Evolutionary conservation across 1,140 invertebrate species (phyloP).

Genomic region (Meloidogyne exigua): DNA sequence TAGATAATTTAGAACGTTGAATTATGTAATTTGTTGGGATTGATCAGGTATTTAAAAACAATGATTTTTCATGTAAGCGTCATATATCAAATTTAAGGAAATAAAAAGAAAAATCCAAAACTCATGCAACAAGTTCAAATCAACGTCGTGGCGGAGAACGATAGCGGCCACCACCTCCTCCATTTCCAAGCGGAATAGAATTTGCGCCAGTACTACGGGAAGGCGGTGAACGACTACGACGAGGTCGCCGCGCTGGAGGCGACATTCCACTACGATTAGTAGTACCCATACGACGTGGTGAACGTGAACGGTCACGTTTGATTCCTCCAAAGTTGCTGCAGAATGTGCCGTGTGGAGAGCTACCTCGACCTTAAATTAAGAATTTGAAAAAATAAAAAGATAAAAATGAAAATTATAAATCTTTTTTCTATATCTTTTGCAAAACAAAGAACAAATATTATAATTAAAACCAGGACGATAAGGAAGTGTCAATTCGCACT

Average conservation of each 20-base stretch:
- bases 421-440: too few relatives aligned
- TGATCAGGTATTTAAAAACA: not conserved
- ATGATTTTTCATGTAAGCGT: too few relatives aligned
- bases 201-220: constrained; percentile 25
- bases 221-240: constrained; percentile 26
- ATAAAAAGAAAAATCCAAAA: not conserved
- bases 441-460: not conserved
- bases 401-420: too few relatives aligned
- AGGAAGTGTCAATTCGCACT: constrained; percentile 49
- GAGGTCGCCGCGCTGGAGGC: constrained; percentile 30
- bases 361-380: constrained; percentile 9
- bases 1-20: not conserved
- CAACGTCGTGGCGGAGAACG: constrained; percentile 27
- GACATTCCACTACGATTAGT: constrained; percentile 8
- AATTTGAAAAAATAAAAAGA: not conserved
- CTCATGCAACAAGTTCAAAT: not conserved
- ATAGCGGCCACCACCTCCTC: not conserved
- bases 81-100: not conserved
- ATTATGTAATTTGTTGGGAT: not conserved
- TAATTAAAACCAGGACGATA: constrained; percentile 8
- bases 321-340: not conserved
- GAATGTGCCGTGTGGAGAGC: not conserved
- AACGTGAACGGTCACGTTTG: constrained; percentile 27
- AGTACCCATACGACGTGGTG: constrained; percentile 30
- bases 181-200: constrained; percentile 32